Evolutionary conservation across 1,140 invertebrate species (phyloP), one percentile per base, ranked within the genome.

Genomic region (Vanessa tameamea): DNA sequence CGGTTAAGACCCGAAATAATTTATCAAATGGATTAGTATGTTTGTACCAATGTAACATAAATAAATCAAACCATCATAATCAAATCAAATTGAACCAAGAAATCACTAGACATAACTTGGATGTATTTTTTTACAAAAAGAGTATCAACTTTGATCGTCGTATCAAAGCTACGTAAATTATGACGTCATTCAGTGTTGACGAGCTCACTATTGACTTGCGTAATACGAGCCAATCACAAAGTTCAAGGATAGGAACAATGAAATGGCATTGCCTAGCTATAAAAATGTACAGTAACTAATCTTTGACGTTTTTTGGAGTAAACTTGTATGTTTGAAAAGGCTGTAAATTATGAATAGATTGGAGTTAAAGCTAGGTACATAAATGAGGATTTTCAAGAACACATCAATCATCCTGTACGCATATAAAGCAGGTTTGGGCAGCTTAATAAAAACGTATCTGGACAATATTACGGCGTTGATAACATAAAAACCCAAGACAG

Each of bases 151-250:
- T 43, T 11, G 37, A 43, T 43, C 9, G 37, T 43, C 37, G 37
- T 43, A 43, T 9, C 37, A 43, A 43, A 43, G 37, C 37, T 43
- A 43, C 37, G 37, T 43, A 43, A 53, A 16, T 26, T 57, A 57
- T 57, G 20, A 57, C 53, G 53, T 57, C 20, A n/a, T 23, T 57
- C 23, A 57, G 20, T 16, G 16, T 57, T 57, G 53, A 12, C 20
- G 53, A 20, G 20, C 9, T 57, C 20, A 57, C 13, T 15, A 57
- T 57, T 11, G 53, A 23, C 53, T 57, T 57, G 53, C 53, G 53
- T 57, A 57, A 12, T 57, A 47, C n/a, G 61, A 69, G 70, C 43
- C 71, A 77, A 73, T 77, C 73, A 73, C 75, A 51, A 31, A 64
- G 71, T 70, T 77, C 75, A 77, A 77, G 66, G 75, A 69, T 16